Base-by-base conservation (phyloP, 2,797 vertebrate species). In the Anisognathus igniventris region DNA sequence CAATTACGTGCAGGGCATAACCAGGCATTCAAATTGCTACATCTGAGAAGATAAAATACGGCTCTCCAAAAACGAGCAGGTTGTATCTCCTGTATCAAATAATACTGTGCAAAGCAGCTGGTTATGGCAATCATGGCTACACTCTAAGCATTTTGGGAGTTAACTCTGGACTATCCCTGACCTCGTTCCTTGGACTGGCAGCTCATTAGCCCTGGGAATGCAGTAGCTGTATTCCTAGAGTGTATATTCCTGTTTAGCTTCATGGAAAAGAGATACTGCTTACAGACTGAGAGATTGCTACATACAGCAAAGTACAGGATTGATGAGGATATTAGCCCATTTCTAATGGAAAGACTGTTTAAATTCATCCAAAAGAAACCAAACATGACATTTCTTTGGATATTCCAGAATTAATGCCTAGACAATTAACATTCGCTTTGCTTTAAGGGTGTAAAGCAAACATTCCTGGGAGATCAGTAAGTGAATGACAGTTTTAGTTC, bases 151-250 rank as follows among this genome's bases (percentile, higher is more conserved):
- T 81, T 83, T 62, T 25, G 30, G 18, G 67, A 87, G 56, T 37
- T 92, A 30, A 62, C 56, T 75, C 45, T 53, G 37, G 53, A 87
- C 81, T 91, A 24, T 31, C 19, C 39, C 53, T 74, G 75, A 61
- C 72, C 50, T 87, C 12, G 1, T 74, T 25, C 35, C 39, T 76
- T 74, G 11, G 57, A 83, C 72, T 91, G 72, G 48, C 76, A 93
- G 76, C 58, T 93, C 58, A 42, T 90, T 84, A 92, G 88, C n/a
- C 65, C n/a, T 57, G 35, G 48, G 65, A 94, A 90, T 67, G 53
- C 47, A 88, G n/a, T 53, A 81, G 76, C 66, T 93, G 45, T 42
- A 57, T 58, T 88, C n/a, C 75, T 58, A n/a, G 30, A 78, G 39
- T 12, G 4, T n/a, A 33, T n/a, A 75, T n/a, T 66, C 39, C 17